A percentile compares a stretch with the other conserved stretches of the same genome.
Evolutionary conservation across 2,888 invertebrate genomes (phyloP).

Genomic region (Leistus spinibarbis): DNA sequence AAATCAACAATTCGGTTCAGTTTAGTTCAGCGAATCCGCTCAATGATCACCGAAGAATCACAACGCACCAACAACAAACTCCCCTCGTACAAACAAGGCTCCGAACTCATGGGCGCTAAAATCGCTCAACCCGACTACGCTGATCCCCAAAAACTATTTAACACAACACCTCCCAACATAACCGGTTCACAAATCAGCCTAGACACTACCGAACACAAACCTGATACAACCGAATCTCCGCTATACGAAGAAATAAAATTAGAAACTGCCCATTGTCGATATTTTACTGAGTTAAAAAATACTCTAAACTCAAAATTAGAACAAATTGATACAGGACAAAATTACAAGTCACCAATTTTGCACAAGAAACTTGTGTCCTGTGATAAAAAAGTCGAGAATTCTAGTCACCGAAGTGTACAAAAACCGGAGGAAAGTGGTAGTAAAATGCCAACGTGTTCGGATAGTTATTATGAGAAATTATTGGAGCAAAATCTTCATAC

Average conservation of each 20-base stretch:
- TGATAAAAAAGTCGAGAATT: constrained; percentile 71
- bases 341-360: constrained; percentile 17
- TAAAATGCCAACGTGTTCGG: background rate
- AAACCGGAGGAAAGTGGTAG: background rate
- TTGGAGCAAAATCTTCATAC: constrained; percentile 30
- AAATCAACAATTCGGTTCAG: constrained; percentile 67
- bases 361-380: constrained; percentile 12
- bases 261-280: constrained; percentile 60
- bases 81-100: constrained; percentile 76
- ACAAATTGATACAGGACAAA: constrained; percentile 32
- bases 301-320: constrained; percentile 46
- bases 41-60: constrained; percentile 53
- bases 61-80: constrained; percentile 55
- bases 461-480: constrained; percentile 29
- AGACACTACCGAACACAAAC: constrained; percentile 44
- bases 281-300: constrained; percentile 77
- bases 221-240: constrained; percentile 34
- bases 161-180: constrained; percentile 44
- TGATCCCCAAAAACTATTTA: constrained; percentile 73
- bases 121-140: constrained; percentile 88
- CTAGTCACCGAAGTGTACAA: constrained; percentile 62
- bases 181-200: constrained; percentile 42
- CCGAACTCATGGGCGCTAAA: constrained; percentile 82
- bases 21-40: constrained; percentile 63
- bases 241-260: constrained; percentile 42